Evolutionary conservation across 1,140 invertebrate species (phyloP).

Genomic region (Neotoxoptera formosana): DNA sequence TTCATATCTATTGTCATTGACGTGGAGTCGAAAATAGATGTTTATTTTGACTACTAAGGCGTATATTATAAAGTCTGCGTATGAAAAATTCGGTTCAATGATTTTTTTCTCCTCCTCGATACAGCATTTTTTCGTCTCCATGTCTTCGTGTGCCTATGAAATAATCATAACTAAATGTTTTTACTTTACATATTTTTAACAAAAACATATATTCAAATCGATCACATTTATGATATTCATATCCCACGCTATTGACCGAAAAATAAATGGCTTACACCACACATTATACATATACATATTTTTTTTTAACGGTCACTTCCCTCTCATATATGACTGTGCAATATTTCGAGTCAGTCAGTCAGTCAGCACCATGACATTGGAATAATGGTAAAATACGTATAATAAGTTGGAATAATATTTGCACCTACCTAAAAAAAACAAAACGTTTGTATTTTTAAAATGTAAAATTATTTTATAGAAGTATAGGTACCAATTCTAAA

Average conservation of each 20-base stretch:
- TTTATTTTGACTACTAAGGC: not conserved
- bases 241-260: not conserved
- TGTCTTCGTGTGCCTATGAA: not conserved
- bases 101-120: not conserved
- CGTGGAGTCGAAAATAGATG: not conserved
- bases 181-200: not conserved
- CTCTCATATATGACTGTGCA: not conserved
- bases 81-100: not conserved
- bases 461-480: slow-evolving; percentile 9
- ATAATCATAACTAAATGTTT: not conserved
- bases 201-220: not conserved
- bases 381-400: not conserved
- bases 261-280: not conserved
- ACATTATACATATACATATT: not conserved
- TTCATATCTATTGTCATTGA: not conserved
- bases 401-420: not conserved
- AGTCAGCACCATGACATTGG: not conserved
- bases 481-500: not conserved
- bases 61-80: not conserved
- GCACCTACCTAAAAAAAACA: not conserved
- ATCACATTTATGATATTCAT: not conserved
- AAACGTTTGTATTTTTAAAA: not conserved
- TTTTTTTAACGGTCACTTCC: not conserved
- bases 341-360: not conserved
- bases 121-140: not conserved